Evolutionary conservation across 2,797 vertebrate species (phyloP), one percentile per base, ranked within the genome.

Genomic region (Myripristis murdjan): DNA sequence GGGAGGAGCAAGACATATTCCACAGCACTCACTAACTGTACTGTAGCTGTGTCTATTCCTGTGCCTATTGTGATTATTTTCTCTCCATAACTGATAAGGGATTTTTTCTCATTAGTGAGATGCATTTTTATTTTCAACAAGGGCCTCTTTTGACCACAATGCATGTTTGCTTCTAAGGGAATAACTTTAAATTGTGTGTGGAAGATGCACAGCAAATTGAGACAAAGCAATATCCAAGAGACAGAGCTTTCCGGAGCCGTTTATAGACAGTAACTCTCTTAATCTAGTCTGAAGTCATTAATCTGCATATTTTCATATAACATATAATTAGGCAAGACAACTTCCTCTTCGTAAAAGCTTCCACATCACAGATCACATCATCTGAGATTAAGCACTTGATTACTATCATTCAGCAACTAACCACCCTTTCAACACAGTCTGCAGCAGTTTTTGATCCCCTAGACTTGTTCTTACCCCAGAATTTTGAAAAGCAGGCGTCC

Each of bases 21-120:
- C 0, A 73, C 66, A 68, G 61, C 51, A 46, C 67, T 70, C 65
- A 59, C 46, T 55, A 16, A 35, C 73, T 9, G 26, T 26, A 46
- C 44, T 57, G 61, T 37, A 31, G 66, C 59, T 60, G 26, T 60
- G 61, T 62, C 53, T 48, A 41, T 22, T 85, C 28, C 58, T 66
- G 80, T 77, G 70, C 83, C 58, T 83, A 71, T 64, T 66, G 54
- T 78, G 83, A 81, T 84, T 82, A 73, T 75, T 73, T 65, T 16
- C 37, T 26, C 26, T 61, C 47, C 59, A 62, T 65, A 76, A 85
- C 24, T 63, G 58, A 75, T 61, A 60, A 66, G 76, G 65, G 22
- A 47, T 82, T 85, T 70, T 65, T 81, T 64, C 70, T 83, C 78
- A 90, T 85, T 77, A 81, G 64, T 43, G 23, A 59, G 46, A 64